Evolutionary conservation across 1,140 invertebrate genomes (phyloP), one percentile per base, ranked within the genome.

Genomic region (Fopius arisanus): DNA sequence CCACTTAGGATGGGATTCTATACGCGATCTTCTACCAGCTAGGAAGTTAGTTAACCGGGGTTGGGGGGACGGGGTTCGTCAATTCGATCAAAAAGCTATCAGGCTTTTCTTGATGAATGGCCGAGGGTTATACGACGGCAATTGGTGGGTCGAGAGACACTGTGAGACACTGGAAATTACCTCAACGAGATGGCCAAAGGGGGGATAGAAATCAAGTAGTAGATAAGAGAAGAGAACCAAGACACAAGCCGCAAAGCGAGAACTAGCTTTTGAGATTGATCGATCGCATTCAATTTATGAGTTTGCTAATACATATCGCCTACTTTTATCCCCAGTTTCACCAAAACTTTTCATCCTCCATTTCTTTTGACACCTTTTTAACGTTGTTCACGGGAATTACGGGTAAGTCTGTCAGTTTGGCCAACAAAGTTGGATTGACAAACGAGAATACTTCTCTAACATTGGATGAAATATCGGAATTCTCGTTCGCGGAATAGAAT

Each of bases 41-140:
- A 65, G 67, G 51, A 70, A 74, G 67, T 70, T 74, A 69, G 73
- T 74, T 74, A 74, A 74, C 73, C 54, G 23, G 67, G 51, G n/a
- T n/a, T n/a, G n/a, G n/a, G n/a, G n/a, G n/a, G n/a, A n/a, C n/a
- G n/a, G n/a, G n/a, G n/a, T n/a, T 23, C 72, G 72, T 73, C 72
- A 76, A 76, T 76, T 74, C 72, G 72, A 76, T 76, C 72, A 76
- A 76, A 76, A 76, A 76, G 63, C 75, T 73, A 76, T 76, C 75
- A 76, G 48, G 43, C 62, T 72, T 76, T 76, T 73, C 68, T 73
- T 74, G 68, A 76, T 74, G 62, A 76, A 74, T 74, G 62, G 73
- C 31, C 72, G 48, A 73, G 72, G 66, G 72, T 68, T 73, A 73
- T 54, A 28, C 59, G 28, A 31, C 28, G 29, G 10, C 12, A 65